Evolutionary conservation across 2,888 invertebrate genomes (phyloP).

Genomic region (Drosophila neotestacea): DNA sequence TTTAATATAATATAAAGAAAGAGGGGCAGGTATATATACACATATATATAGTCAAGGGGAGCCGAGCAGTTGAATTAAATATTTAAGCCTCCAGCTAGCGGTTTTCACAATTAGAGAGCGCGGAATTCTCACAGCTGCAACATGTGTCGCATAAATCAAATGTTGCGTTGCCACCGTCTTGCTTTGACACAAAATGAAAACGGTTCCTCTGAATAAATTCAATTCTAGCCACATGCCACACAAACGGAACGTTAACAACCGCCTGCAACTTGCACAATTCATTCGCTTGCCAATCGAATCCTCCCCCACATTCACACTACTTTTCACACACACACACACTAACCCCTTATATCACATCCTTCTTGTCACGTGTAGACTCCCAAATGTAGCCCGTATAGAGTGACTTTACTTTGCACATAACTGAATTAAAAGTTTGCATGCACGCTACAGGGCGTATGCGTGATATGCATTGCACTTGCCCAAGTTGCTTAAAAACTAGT

Average conservation of each 20-base stretch:
- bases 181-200: conserved; percentile 36
- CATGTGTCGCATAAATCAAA: conserved; percentile 38
- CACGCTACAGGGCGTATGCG: conserved; percentile 58
- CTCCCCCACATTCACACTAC: neutral
- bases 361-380: conserved; percentile 30
- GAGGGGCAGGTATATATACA: neutral
- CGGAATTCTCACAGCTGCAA: conserved; percentile 32
- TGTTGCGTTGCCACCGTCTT: conserved; percentile 5
- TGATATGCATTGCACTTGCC: conserved; percentile 28
- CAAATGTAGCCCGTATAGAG: neutral
- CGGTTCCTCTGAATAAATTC: conserved; percentile 50
- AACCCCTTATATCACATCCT: neutral
- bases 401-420: conserved; percentile 36
- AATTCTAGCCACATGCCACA: conserved; percentile 46
- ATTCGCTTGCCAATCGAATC: conserved; percentile 37
- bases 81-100: conserved; percentile 43
- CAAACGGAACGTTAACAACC: conserved; percentile 21
- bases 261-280: conserved; percentile 55
- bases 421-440: conserved; percentile 49
- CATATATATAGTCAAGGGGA: conserved; percentile 7
- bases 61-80: conserved; percentile 48
- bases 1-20: neutral
- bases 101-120: conserved; percentile 49
- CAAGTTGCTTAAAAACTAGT: neutral
- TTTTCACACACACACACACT: neutral